phyloP scores from a whole-genome alignment of 64 coral and sea anemone genomes.

The Exaiptasia diaphana region DNA sequence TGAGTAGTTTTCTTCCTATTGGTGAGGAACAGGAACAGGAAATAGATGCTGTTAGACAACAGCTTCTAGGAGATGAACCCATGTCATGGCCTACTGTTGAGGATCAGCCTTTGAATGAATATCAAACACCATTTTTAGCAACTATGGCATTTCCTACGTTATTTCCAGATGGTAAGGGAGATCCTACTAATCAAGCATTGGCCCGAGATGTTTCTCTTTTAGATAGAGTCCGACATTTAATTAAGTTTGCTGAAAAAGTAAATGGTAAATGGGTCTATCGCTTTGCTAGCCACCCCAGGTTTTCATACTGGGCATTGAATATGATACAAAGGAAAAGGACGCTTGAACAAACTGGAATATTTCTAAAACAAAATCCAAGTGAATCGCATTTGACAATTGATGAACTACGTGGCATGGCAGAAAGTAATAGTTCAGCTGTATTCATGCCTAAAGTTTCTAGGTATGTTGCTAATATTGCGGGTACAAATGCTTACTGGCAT shows the following conservation, averaged over 20 bases:
- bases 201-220: constrained; percentile 6
- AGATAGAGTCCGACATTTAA: constrained; percentile 5
- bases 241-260: constrained; percentile 19
- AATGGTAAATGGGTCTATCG: constrained; percentile 50
- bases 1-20: constrained; percentile 51
- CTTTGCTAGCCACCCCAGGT: constrained; percentile 56
- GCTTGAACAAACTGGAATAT: constrained; percentile 28
- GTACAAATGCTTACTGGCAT: constrained; percentile 50
- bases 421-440: constrained; percentile 2
- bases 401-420: constrained; percentile 22
- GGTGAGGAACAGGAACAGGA: constrained; percentile 28
- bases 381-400: constrained; percentile 36
- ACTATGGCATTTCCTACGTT: constrained; percentile 39
- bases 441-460: constrained; percentile 37
- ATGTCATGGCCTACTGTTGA: constrained; percentile 29
- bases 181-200: constrained; percentile 24
- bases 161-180: constrained; percentile 26
- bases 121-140: constrained; percentile 9
- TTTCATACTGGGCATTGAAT: constrained; percentile 54
- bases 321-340: constrained; percentile 51
- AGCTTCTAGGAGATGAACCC: neutral
- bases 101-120: constrained; percentile 29
- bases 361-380: constrained; percentile 27
- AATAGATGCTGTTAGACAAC: constrained; percentile 17
- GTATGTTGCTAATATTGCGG: constrained; percentile 45